Evolutionary conservation across 2,113 vertebrate species (phyloP).

Genomic region (Macroglossus sobrinus): DNA sequence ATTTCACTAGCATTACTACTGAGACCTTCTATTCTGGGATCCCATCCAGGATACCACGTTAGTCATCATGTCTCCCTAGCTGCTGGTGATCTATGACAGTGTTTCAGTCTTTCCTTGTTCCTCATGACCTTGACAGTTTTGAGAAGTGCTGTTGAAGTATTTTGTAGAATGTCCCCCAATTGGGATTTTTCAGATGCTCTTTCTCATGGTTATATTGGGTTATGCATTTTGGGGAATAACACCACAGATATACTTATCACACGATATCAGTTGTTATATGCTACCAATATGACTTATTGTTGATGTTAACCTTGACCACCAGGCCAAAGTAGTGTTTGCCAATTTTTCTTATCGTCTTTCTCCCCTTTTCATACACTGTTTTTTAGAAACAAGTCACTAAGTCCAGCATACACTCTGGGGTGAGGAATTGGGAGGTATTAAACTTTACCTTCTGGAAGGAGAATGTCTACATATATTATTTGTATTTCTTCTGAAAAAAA

Average conservation of each 20-base stretch:
- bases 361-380: background rate
- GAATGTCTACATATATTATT: background rate
- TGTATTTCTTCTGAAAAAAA: background rate
- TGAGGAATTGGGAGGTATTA: rapidly evolving
- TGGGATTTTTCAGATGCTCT: background rate
- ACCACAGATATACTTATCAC: background rate
- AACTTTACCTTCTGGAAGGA: background rate
- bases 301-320: background rate
- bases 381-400: background rate
- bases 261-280: background rate
- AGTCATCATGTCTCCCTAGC: background rate
- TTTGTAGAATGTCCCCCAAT: background rate
- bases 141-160: background rate
- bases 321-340: background rate
- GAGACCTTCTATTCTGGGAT: background rate
- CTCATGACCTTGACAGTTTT: background rate
- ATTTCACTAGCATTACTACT: background rate
- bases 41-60: background rate
- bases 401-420: background rate
- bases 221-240: background rate
- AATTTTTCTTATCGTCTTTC: background rate
- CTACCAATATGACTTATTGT: background rate
- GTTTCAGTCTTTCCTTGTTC: background rate
- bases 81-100: background rate
- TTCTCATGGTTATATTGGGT: background rate